phyloP scores from a whole-genome alignment of 92 coral and sea anemone genomes.

The Palythoa caribaeorum region DNA sequence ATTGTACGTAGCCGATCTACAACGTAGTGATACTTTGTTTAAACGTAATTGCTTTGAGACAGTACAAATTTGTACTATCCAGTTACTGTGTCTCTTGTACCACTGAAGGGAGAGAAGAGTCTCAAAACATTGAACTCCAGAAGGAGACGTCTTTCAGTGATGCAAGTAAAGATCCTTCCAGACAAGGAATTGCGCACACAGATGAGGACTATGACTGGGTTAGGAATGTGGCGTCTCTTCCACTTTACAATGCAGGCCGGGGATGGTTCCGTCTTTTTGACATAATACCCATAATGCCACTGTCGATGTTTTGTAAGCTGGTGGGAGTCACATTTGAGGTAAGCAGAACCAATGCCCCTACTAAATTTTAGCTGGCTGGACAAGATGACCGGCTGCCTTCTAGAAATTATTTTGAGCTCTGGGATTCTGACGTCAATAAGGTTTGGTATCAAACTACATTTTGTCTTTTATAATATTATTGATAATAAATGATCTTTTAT shows the following conservation, averaged over 20 bases:
- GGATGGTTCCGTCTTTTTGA: slow-evolving; percentile 81
- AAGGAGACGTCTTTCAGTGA: not conserved
- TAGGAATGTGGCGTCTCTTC: slow-evolving; percentile 54
- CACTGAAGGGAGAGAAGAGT: not conserved
- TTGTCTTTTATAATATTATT: no score
- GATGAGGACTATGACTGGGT: slow-evolving; percentile 72
- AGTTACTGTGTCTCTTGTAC: not conserved
- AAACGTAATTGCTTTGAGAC: not conserved
- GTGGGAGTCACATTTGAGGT: slow-evolving; percentile 73
- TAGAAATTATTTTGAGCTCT: no score
- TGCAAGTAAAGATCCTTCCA: not conserved
- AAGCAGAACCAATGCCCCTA: not conserved
- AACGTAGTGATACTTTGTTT: no score
- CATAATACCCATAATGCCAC: slow-evolving; percentile 73
- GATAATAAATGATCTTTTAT: no score
- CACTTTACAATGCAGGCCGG: slow-evolving; percentile 42
- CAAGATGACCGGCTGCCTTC: no score
- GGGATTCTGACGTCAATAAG: no score
- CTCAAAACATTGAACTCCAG: not conserved
- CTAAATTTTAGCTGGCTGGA: not conserved
- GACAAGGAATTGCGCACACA: not conserved
- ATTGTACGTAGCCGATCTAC: no score
- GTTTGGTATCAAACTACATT: no score
- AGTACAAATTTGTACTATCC: no score
- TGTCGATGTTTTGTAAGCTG: slow-evolving; percentile 70